These are phyloP conservation scores for Xyrauchen texanus DNA, from an alignment of 2,113 vertebrate genomes.

Conservation along the genomic window DNA sequence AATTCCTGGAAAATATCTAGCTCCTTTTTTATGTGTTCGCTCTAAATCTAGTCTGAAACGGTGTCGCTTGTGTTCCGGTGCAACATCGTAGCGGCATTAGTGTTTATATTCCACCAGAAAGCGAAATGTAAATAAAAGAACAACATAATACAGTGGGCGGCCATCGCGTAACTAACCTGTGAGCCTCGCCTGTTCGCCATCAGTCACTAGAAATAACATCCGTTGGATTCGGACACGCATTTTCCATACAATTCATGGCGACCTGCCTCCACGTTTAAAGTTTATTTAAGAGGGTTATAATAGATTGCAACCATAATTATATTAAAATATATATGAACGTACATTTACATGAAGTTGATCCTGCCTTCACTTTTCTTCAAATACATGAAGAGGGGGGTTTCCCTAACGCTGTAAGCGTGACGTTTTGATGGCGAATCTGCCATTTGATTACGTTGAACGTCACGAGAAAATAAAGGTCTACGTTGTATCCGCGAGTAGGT, in stretches of 20 bases:
- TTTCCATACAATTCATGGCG: slow-evolving; percentile 60
- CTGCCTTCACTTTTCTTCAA: background rate
- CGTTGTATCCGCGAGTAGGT: background rate
- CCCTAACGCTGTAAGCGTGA: background rate
- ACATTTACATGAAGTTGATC: background rate
- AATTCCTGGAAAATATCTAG: slow-evolving; percentile 47
- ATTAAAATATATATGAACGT: no score
- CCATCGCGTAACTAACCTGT: slow-evolving; percentile 80
- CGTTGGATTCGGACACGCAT: slow-evolving; percentile 50
- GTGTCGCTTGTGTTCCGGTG: slow-evolving; percentile 66
- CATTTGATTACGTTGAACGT: background rate
- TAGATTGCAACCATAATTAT: background rate
- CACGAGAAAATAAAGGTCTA: background rate
- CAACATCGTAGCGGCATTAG: slow-evolving; percentile 8
- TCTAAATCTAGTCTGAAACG: slow-evolving; percentile 41
- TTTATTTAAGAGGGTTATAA: background rate
- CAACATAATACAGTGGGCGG: slow-evolving; percentile 70
- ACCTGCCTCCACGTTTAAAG: background rate
- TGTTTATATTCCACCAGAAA: slow-evolving; percentile 15
- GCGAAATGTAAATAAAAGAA: slow-evolving; percentile 63
- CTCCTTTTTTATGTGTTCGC: slow-evolving; percentile 26
- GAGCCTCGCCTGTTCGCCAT: slow-evolving; percentile 83
- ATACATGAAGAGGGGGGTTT: background rate
- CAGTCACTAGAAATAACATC: slow-evolving; percentile 64
- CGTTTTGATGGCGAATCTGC: slow-evolving; percentile 20